Base-by-base conservation (phyloP, 2,797 vertebrate species). In the Ataeniobius toweri region DNA sequence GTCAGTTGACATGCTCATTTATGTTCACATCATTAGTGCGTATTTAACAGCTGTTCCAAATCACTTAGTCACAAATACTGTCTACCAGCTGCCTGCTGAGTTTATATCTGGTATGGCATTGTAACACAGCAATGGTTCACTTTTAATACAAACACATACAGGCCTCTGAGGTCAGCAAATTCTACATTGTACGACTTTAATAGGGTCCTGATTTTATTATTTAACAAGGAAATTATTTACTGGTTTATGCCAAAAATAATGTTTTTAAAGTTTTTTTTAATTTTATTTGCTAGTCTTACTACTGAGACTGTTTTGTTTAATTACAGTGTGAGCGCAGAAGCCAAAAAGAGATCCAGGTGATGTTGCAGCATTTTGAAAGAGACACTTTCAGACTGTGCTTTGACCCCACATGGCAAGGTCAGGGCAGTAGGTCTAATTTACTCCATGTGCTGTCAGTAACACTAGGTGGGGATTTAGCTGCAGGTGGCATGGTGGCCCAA, bases 331-430 rank as follows among this genome's bases (percentile, higher is more conserved):
- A 94, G 91, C 93, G 91, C 61, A 75, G 91, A 86, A 81, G 70
- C 55, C 20, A 36, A 56, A 74, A 67, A 71, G 28, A 46, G 20
- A 58, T 3, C 20, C 63, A 61, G 65, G 36, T 20, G 91, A 93
- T 94, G 94, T 92, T 89, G 93, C 18, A 16, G 88, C 93, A 91
- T 94, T 94, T 91, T 92, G 88, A 91, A 91, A 90, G 91, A 94
- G 91, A 84, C 92, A 86, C 94, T 96, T 93, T 96, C 94, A 95
- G 93, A 96, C 94, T 95, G 93, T 95, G 95, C 94, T 95, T 93
- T 93, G 93, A 93, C 93, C 92, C 94, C 96, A 96, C 94, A 94
- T 95, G 94, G 95, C 96, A 95, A 96, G 95, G 95, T 95, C 94
- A 95, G 95, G 94, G 94, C 95, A 96, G 95, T 96, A 94, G 94